Percentiles rank a stretch among this genome's conserved stretches.
Evolutionary conservation across 1,140 invertebrate species (phyloP).

Genomic region (Euwallacea similis): DNA sequence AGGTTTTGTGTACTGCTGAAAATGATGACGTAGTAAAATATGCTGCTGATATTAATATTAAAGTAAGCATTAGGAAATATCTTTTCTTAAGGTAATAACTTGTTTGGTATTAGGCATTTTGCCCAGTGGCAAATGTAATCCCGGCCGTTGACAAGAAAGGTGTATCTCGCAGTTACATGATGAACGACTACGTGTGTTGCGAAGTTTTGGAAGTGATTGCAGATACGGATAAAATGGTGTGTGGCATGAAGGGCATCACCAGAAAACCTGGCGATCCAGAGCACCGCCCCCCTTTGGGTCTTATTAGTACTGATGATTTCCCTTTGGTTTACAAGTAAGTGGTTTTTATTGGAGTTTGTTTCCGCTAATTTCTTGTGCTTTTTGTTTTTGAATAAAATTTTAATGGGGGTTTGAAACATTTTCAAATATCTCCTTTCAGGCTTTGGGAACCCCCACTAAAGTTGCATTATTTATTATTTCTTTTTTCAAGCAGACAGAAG

Average conservation of each 20-base stretch:
- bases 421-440: no score
- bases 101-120: constrained; percentile 61
- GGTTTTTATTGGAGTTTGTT: not conserved
- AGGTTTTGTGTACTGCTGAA: constrained; percentile 72
- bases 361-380: not conserved
- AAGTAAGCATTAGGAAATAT: constrained; percentile 57
- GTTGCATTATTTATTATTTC: no score
- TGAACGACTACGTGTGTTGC: constrained; percentile 83
- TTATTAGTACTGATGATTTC: constrained; percentile 82
- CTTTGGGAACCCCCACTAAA: no score
- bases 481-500: no score
- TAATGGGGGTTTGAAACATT: no score
- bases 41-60: constrained; percentile 82
- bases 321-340: constrained; percentile 86
- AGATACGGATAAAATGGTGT: constrained; percentile 83
- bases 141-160: constrained; percentile 80
- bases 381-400: not conserved
- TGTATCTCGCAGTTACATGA: constrained; percentile 73
- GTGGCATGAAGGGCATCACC: constrained; percentile 79
- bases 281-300: constrained; percentile 73
- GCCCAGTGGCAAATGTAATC: constrained; percentile 70
- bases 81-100: not conserved
- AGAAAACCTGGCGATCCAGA: constrained; percentile 66
- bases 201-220: constrained; percentile 84
- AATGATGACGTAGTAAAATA: constrained; percentile 74